These are phyloP conservation scores for Hydrotaea diabolus DNA, from an alignment of 2,888 invertebrate genomes.

Conservation along the genomic window DNA sequence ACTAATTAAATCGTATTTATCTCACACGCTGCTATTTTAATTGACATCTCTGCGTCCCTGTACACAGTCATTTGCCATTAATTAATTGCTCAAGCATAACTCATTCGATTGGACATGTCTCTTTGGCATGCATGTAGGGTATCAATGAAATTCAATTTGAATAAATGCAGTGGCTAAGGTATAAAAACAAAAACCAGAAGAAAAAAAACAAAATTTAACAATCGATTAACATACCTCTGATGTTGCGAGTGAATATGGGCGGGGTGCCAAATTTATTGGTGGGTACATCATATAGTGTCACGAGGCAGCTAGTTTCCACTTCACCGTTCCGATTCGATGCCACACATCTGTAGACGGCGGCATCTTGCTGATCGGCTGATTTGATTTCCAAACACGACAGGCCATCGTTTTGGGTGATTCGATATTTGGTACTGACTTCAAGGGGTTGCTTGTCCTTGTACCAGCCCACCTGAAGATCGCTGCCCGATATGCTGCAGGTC, in stretches of 20 bases:
- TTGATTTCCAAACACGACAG: conserved; percentile 86
- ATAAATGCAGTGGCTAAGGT: background rate
- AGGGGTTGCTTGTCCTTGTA: conserved; percentile 85
- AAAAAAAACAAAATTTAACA: conserved; percentile 64
- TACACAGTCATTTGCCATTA: background rate
- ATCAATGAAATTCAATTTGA: conserved; percentile 47
- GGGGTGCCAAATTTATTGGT: conserved; percentile 78
- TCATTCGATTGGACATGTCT: background rate
- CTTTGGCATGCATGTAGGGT: conserved; percentile 46
- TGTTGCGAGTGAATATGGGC: conserved; percentile 80
- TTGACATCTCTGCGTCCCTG: background rate
- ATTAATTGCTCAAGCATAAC: background rate
- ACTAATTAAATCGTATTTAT: background rate
- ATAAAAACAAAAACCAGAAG: conserved; percentile 3
- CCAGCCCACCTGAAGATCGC: conserved; percentile 87
- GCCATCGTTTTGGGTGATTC: conserved; percentile 83
- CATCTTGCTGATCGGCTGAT: conserved; percentile 85
- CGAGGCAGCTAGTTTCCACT: conserved; percentile 79
- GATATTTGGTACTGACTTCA: conserved; percentile 77
- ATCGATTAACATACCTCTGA: conserved; percentile 78
- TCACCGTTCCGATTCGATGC: conserved; percentile 85
- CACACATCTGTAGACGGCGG: conserved; percentile 90
- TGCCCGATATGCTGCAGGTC: conserved; percentile 88
- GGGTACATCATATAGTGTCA: conserved; percentile 80
- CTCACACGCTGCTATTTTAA: background rate